phyloP scores from a whole-genome alignment of 2,113 vertebrate genomes.

The Mola mola region DNA sequence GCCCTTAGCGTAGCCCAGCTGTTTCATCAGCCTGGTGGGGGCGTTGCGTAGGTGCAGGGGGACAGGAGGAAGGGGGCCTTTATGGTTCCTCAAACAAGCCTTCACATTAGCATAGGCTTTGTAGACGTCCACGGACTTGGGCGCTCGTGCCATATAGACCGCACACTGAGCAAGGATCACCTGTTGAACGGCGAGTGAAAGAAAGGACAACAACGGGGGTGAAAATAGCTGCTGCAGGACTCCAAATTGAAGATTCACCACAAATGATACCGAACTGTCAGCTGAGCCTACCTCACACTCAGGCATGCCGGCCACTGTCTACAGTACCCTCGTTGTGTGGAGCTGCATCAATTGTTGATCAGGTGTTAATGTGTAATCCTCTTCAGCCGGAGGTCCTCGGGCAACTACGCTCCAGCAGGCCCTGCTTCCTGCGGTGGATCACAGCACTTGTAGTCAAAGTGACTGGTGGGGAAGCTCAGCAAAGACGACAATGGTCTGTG shows the following conservation, averaged over 20 bases:
- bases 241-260: not conserved
- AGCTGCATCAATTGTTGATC: not conserved
- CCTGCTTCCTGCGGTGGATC: not conserved
- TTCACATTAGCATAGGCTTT: constrained; percentile 91
- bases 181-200: constrained; percentile 69
- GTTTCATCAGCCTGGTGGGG: constrained; percentile 92
- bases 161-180: constrained; percentile 96
- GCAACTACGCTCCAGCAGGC: not conserved
- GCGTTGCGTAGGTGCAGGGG: constrained; percentile 95
- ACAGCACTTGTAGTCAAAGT: not conserved
- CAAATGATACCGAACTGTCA: not conserved
- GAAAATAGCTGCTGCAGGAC: not conserved
- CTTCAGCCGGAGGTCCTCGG: not conserved
- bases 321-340: no score
- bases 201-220: constrained; percentile 2
- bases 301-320: constrained; percentile 86
- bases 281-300: constrained; percentile 91
- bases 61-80: constrained; percentile 90
- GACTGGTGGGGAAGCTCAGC: not conserved
- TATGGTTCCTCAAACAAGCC: constrained; percentile 88
- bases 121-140: constrained; percentile 92
- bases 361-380: not conserved
- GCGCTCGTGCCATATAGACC: constrained; percentile 90
- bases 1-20: constrained; percentile 90
- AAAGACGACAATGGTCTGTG: not conserved